Evolutionary conservation across 2,888 invertebrate species (phyloP), one percentile per base, ranked within the genome.

Genomic region (Athalia circularis): DNA sequence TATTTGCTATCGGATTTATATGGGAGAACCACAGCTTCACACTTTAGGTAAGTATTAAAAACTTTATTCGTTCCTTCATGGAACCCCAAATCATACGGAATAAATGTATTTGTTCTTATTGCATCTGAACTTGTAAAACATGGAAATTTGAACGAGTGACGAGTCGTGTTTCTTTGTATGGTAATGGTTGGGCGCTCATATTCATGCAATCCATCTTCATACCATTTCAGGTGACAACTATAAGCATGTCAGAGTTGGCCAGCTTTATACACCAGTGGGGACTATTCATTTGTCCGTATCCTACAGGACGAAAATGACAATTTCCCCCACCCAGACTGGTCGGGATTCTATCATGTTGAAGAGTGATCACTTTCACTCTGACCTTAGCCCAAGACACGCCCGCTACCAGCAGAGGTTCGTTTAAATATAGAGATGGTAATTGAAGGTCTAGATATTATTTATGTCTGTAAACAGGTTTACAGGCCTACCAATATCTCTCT

Each of bases 301-400:
- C 6, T 98, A 97, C 89, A 93, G 98, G 82, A 98, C 97, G 0
- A 96, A 97, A 91, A 95, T 98, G 94, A 95, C 97, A 3, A 95
- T 98, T 83, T 94, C 97, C 15, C 97, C 97, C 0, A 95, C 95
- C 72, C 94, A 94, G 79, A 92, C 93, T 62, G 93, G 93, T 72
- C 93, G 93, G 84, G 94, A 95, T 82, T 93, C 94, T 5, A 95
- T 97, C 57, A 95, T 97, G 94, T 92, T 98, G 43, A 97, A 98
- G 88, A 97, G 97, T 88, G 97, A 98, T 90, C 97, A 98, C 91
- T 98, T 97, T 90, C 93, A 94, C 85, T 91, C 93, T 52, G 96
- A 97, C 89, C 89, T 94, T 82, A 95, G 95, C 87, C 94, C 95
- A 0, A 93, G 94, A 85, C 93, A 94, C 84, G 90, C 92, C 29